Base-by-base conservation (phyloP, 2,797 vertebrate species). In the Chelon labrosus region DNA sequence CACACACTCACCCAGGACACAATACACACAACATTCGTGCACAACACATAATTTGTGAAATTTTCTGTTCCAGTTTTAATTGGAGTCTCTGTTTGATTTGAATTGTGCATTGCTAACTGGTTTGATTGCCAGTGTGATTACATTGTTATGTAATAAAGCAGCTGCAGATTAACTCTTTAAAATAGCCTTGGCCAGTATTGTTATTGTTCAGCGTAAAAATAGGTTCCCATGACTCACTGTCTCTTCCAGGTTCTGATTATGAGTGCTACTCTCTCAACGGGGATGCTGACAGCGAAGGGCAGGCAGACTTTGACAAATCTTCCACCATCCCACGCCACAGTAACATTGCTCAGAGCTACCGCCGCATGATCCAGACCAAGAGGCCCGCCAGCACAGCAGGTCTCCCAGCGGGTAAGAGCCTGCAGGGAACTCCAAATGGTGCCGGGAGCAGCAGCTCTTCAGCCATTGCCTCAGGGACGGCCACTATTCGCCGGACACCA, bases 201-300 rank as follows among this genome's bases (percentile, higher is more conserved):
- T 52, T 70, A 46, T 65, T 13, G 37, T 58, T 42, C 46, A 39
- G 39, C 38, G 19, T n/a, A 20, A 49, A 49, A 67, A 49, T 11
- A 20, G 31, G 64, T 62, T 25, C 35, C 71, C 39, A 72, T 61
- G 52, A 61, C 25, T 74, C 27, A 17, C 64, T 71, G 37, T 86
- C 67, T 13, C 63, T 52, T 87, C 25, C 80, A 99, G 97, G 95
- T 71, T 99, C 98, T 0, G 98, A 99, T 90, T 99, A 97, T 0
- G 97, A 99, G 93, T 97, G 97, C 94, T 98, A 98, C 90, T 98
- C 97, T 0, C 96, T 99, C 84, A 99, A 99, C 0, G 98, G 98
- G 0, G 97, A 99, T 0, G 92, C 91, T 1, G 97, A 99, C 75
- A 90, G 90, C 0, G 97, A 98, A 41, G 91, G 94, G 17, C 96